phyloP scores from a whole-genome alignment of 2,888 invertebrate genomes.

The Ashinkailepas kermadecensis region DNA sequence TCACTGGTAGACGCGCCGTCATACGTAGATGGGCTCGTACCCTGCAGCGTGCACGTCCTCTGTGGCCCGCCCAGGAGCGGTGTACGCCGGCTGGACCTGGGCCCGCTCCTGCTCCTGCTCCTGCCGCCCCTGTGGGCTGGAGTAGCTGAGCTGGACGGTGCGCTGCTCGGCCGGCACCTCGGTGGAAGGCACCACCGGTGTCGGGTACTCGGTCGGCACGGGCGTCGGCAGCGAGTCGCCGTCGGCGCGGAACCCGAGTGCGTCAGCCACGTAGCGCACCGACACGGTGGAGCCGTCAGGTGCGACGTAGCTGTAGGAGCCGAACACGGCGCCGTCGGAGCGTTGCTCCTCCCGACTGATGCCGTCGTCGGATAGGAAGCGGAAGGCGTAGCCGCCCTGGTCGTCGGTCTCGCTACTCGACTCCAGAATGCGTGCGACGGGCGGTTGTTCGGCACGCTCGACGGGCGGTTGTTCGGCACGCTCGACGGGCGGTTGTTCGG shows the following conservation, averaged over 20 bases:
- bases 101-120: not conserved
- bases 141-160: not conserved
- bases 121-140: not conserved
- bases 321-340: not conserved
- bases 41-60: not conserved
- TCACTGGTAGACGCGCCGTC: not conserved
- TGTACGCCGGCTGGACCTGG: no score
- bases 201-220: slow-evolving; percentile 16
- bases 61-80: not conserved
- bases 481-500: no score
- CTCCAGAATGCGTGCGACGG: not conserved
- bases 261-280: slow-evolving; percentile 5
- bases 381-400: slow-evolving; percentile 5
- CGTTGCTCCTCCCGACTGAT: not conserved
- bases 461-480: no score
- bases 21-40: not conserved
- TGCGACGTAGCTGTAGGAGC: not conserved
- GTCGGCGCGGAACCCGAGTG: slow-evolving; percentile 1
- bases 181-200: slow-evolving; percentile 12
- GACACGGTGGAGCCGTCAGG: not conserved
- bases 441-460: no score
- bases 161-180: not conserved
- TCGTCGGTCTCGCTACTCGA: not conserved
- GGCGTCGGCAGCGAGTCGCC: slow-evolving; percentile 13
- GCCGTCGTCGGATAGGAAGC: slow-evolving; percentile 4